These are phyloP conservation scores for Acanthurus leucopareius DNA, from an alignment of 2,797 vertebrate species.

Conservation along the genomic window DNA sequence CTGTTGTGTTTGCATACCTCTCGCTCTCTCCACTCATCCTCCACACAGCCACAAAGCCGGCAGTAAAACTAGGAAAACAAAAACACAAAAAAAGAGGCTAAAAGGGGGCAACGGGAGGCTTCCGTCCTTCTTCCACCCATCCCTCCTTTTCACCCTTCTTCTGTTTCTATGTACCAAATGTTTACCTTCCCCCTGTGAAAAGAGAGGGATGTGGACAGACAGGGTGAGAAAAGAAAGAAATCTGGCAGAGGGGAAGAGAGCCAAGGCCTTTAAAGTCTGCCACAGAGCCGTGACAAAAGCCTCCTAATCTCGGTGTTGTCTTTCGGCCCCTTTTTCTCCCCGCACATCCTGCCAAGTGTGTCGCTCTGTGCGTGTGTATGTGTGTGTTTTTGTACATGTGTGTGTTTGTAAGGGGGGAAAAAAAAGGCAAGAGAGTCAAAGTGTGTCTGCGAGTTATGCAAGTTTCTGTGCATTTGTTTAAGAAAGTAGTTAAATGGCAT, in stretches of 20 bases:
- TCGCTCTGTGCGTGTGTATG: constrained; percentile 39
- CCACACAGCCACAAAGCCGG: constrained; percentile 80
- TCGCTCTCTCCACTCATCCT: constrained; percentile 72
- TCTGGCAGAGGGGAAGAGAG: constrained; percentile 85
- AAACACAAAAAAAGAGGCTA: constrained; percentile 75
- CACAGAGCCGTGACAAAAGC: constrained; percentile 91
- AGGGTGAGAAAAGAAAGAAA: constrained; percentile 86
- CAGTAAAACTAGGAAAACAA: constrained; percentile 78
- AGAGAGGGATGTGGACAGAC: constrained; percentile 79
- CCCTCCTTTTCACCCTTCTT: constrained; percentile 64
- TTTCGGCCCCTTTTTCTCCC: constrained; percentile 85
- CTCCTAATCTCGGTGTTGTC: constrained; percentile 90
- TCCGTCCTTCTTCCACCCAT: constrained; percentile 70
- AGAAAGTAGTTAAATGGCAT: constrained; percentile 47
- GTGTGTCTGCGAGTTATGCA: constrained; percentile 39
- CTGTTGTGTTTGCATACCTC: constrained; percentile 76
- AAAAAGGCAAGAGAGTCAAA: constrained; percentile 48
- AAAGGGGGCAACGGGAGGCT: constrained; percentile 75
- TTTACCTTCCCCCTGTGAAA: constrained; percentile 78
- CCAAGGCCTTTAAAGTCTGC: constrained; percentile 90
- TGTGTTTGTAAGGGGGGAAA: constrained; percentile 26
- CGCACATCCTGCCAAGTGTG: constrained; percentile 85
- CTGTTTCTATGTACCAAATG: constrained; percentile 67
- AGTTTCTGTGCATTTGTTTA: constrained; percentile 46
- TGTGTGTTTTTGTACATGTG: constrained; percentile 22